phyloP scores from a whole-genome alignment of 1,140 invertebrate species.

The Calliopsis andreniformis region DNA sequence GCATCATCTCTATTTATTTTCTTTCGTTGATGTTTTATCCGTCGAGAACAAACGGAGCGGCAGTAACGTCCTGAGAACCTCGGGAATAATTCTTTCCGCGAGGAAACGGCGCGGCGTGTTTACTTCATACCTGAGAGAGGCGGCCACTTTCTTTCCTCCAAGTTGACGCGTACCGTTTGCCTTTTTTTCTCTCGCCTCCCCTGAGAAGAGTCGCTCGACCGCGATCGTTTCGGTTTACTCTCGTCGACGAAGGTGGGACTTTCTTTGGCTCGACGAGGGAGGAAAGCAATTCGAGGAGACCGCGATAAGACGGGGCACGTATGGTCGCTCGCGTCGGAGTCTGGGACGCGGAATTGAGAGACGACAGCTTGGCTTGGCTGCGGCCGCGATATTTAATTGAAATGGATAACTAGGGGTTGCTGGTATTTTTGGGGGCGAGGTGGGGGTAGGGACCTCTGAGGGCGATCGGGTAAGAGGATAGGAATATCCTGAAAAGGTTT shows the following conservation, averaged over 20 bases:
- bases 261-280: neutral
- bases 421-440: too few relatives aligned
- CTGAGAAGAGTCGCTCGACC: neutral
- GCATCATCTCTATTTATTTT: slow-evolving; percentile 43
- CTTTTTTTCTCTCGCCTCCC: neutral
- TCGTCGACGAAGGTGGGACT: neutral
- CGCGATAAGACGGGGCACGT: slow-evolving; percentile 33
- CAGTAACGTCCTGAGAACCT: slow-evolving; percentile 22
- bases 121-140: neutral
- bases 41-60: slow-evolving; percentile 31
- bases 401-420: neutral
- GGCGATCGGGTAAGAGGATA: too few relatives aligned
- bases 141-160: neutral
- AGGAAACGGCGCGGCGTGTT: slow-evolving; percentile 21
- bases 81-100: slow-evolving; percentile 40
- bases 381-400: slow-evolving; percentile 3
- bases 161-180: neutral
- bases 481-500: too few relatives aligned
- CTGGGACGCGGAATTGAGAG: too few relatives aligned
- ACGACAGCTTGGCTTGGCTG: too few relatives aligned
- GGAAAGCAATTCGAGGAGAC: slow-evolving; percentile 26
- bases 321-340: slow-evolving; percentile 13
- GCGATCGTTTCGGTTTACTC: slow-evolving; percentile 2
- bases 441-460: too few relatives aligned
- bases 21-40: slow-evolving; percentile 39